Evolutionary conservation across 2,113 vertebrate genomes (phyloP).

Genomic region (Megaceryle torquata): DNA sequence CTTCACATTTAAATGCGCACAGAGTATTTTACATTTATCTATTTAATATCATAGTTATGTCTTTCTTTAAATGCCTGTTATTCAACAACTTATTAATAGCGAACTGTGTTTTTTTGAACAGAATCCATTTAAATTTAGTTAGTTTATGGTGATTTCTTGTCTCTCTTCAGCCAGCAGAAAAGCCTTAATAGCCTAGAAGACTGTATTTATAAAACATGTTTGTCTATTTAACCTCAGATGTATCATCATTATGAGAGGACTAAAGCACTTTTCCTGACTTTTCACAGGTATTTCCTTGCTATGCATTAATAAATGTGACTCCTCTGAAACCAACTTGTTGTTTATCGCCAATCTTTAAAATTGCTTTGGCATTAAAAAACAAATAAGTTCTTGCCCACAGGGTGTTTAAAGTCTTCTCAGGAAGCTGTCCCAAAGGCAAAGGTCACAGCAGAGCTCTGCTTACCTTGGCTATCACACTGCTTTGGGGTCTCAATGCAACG

Average conservation of each 20-base stretch:
- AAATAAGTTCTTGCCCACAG: neutral
- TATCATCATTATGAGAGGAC: constrained; percentile 38
- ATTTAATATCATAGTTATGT: constrained; percentile 67
- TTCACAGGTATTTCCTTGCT: neutral
- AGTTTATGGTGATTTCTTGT: constrained; percentile 42
- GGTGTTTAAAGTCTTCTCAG: neutral
- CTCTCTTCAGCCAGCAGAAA: constrained; percentile 40
- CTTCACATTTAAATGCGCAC: constrained; percentile 70
- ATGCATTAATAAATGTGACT: constrained; percentile 1
- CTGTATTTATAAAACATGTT: constrained; percentile 62
- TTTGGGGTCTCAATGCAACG: neutral
- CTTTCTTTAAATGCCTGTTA: constrained; percentile 70
- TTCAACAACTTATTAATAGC: constrained; percentile 64
- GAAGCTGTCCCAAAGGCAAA: neutral
- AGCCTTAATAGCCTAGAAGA: constrained; percentile 49
- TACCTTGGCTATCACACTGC: neutral
- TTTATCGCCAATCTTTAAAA: constrained; percentile 14
- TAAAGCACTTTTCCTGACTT: constrained; percentile 16
- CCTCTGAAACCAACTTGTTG: neutral
- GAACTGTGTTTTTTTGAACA: neutral
- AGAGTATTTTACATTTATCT: constrained; percentile 71
- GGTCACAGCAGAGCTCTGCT: neutral
- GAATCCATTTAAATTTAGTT: constrained; percentile 61
- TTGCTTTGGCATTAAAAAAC: neutral
- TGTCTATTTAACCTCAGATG: constrained; percentile 54